Evolutionary conservation across 2,888 invertebrate genomes (phyloP), one percentile per base, ranked within the genome.

Genomic region (Dasysyrphus tricinctus): DNA sequence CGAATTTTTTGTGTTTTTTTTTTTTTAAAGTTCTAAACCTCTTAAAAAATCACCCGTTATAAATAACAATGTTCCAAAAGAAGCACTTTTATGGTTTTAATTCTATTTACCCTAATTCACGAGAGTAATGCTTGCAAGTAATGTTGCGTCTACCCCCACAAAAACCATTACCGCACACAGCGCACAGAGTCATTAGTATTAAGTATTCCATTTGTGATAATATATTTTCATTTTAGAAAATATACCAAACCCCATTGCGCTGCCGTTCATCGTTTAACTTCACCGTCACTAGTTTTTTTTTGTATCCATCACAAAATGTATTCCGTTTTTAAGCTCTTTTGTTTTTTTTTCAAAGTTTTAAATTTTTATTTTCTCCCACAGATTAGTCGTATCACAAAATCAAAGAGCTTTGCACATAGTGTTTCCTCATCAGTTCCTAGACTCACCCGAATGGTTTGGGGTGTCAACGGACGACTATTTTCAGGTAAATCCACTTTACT

Each of bases 401-500:
- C 96, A 96, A 90, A 94, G 96, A 89, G 96, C 97, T 79, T 93
- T 97, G 85, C 97, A 97, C 93, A 96, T 97, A 92, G 96, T 97
- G 91, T 96, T 96, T 93, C 96, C 96, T 79, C 96, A 96, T 93
- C 97, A 97, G 93, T 97, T 97, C 94, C 94, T 97, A 88, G 97
- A 97, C 93, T 97, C 97, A 88, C 97, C 97, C 69, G 97, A 97
- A 93, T 97, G 97, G 96, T 97, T 97, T 92, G 97, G 97, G 87
- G 97, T 97, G 61, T 96, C 96, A 75, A 96, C 97, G 39, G 96
- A 97, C 91, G 97, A 97, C 91, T 96, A 94, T 92, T 97, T 97
- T 93, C 97, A 97, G 94, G 97, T 96, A 93, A 57, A 39, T 67
- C 2, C 12, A 34, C 51, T 24, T 54, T 11, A 19, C 14, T 47